Percentiles rank a stretch among this genome's conserved stretches.
phyloP scores from a whole-genome alignment of 2,797 vertebrate genomes.

The Tarsius wallacei region DNA sequence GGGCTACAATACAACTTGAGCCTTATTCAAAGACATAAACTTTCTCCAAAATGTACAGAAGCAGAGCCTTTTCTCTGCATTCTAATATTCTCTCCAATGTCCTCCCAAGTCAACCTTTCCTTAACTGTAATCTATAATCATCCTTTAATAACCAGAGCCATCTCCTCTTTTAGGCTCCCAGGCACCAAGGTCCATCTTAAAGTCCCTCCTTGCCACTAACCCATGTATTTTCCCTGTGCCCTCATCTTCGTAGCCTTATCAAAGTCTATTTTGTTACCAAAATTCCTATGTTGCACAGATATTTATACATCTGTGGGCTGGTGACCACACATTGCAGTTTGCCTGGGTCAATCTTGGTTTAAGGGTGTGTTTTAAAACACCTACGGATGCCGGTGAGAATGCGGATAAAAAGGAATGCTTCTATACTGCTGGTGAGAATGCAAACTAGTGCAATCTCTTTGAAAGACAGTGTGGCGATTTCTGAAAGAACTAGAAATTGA shows the following conservation, averaged over 20 bases:
- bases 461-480: too few species aligned
- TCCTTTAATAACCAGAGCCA: background rate
- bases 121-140: too few species aligned
- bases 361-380: background rate
- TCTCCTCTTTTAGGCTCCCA: background rate
- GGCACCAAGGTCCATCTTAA: too few species aligned
- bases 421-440: too few species aligned
- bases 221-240: background rate
- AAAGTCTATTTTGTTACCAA: background rate
- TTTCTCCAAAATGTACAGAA: background rate
- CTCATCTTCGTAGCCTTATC: background rate
- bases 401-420: too few species aligned
- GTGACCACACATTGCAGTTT: background rate
- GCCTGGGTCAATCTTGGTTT: background rate
- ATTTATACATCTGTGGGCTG: background rate
- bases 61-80: background rate
- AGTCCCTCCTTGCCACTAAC: background rate
- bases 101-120: background rate
- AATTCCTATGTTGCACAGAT: background rate
- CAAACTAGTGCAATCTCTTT: too few species aligned
- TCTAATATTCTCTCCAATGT: conserved; percentile 8
- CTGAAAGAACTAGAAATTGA: too few species aligned
- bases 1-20: background rate
- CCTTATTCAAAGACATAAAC: background rate
- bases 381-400: too few species aligned